These are phyloP conservation scores for Latheticus oryzae DNA, from an alignment of 2,888 invertebrate species.

Conservation along the genomic window DNA sequence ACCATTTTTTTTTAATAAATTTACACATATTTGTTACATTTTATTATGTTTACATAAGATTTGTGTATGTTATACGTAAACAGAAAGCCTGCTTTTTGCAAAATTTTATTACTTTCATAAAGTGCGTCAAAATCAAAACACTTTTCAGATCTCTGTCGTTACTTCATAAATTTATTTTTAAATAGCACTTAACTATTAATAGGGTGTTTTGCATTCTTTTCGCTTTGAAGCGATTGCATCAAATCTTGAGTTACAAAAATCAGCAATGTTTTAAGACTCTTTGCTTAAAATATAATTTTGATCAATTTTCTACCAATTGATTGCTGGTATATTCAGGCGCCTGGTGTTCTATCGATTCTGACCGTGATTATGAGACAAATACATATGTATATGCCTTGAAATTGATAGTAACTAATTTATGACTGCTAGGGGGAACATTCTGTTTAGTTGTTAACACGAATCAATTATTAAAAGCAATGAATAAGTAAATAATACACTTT, in stretches of 20 bases:
- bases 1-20: constrained; percentile 34
- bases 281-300: not conserved
- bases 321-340: no score
- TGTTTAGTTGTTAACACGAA: no score
- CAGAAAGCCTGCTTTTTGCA: constrained; percentile 24
- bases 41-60: constrained; percentile 30
- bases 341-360: no score
- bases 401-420: no score
- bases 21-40: constrained; percentile 19
- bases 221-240: constrained; percentile 12
- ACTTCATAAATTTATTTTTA: constrained; percentile 35
- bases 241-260: not conserved
- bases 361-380: no score
- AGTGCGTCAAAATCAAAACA: constrained; percentile 29
- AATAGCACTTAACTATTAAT: constrained; percentile 26
- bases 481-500: no score
- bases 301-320: no score
- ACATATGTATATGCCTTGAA: no score
- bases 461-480: no score
- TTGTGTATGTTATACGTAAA: constrained; percentile 30
- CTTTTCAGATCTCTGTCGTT: constrained; percentile 32
- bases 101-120: constrained; percentile 38
- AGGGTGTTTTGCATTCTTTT: constrained; percentile 30
- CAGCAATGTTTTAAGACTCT: not conserved
- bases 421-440: no score